A percentile compares a stretch with the other conserved stretches of the same genome.
Conservation (phyloP, 2,113 vertebrate species). For the Gymnorhina tibicen region DNA sequence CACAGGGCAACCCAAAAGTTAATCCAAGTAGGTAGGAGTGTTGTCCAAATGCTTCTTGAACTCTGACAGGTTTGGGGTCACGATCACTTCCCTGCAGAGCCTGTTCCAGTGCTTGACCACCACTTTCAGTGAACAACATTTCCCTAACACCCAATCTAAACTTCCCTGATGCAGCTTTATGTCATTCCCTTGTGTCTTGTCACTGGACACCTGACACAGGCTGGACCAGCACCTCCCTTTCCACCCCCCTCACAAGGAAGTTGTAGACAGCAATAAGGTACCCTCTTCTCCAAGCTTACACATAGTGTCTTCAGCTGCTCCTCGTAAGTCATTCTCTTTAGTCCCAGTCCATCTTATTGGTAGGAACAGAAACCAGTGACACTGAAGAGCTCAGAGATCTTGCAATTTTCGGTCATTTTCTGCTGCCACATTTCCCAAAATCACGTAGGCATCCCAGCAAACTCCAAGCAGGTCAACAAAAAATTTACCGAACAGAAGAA, state of each 20-base stretch:
- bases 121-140: background rate
- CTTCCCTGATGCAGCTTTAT: background rate
- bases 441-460: rapidly evolving
- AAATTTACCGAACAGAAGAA: background rate
- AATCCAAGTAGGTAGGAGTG: background rate
- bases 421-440: background rate
- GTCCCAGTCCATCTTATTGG: background rate
- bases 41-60: background rate
- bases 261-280: background rate
- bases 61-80: background rate
- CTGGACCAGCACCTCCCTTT: background rate
- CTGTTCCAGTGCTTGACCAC: background rate
- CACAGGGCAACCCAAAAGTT: background rate
- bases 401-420: background rate
- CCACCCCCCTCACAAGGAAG: background rate
- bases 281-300: background rate
- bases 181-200: rapidly evolving
- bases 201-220: background rate
- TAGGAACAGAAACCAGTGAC: background rate
- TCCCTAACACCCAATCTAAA: background rate
- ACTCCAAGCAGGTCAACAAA: background rate
- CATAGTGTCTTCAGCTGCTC: background rate
- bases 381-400: background rate
- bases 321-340: background rate
- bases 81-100: rapidly evolving